Conservation (phyloP, 1,140 invertebrate species). For the Scaptomyza graminum region DNA sequence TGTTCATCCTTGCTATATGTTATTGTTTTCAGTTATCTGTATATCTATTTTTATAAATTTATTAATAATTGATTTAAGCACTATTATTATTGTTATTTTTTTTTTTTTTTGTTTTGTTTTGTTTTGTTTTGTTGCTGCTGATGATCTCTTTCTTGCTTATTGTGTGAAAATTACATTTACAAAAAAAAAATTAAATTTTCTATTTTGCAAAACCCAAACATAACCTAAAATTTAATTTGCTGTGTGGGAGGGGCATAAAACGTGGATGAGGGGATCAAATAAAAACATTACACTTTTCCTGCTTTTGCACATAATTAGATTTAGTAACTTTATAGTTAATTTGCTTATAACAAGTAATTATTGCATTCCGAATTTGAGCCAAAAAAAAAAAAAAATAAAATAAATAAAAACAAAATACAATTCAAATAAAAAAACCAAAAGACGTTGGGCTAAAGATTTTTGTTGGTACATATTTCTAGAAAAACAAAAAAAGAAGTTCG, state of each 20-base stretch:
- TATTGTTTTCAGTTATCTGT: conserved; percentile 47
- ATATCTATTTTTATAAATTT: conserved; percentile 53
- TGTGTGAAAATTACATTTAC: conserved; percentile 12
- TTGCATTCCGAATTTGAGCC: conserved; percentile 23
- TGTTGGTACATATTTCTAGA: neutral
- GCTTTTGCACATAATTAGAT: conserved; percentile 40
- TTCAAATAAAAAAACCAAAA: neutral
- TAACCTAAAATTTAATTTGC: conserved; percentile 36
- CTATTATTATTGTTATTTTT: conserved; percentile 41
- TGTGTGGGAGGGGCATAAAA: neutral
- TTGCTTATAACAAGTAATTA: conserved; percentile 36
- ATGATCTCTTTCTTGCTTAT: conserved; percentile 31
- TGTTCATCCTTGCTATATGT: conserved; percentile 55
- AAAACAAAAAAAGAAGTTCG: no score
- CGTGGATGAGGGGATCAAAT: neutral
- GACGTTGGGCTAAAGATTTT: conserved; percentile 1
- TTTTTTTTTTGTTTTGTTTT: conserved; percentile 9
- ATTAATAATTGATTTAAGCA: conserved; percentile 68
- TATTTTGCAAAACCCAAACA: conserved; percentile 42
- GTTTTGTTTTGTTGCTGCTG: conserved; percentile 16
- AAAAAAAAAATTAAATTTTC: conserved; percentile 38
- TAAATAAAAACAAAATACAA: neutral
- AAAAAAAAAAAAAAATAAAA: conserved; percentile 1
- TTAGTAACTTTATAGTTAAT: conserved; percentile 5
- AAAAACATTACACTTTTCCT: conserved; percentile 43